A percentile compares a stretch with the other conserved stretches of the same genome.
Evolutionary conservation across 2,113 vertebrate genomes (phyloP).

Genomic region (Seriola quinqueradiata): DNA sequence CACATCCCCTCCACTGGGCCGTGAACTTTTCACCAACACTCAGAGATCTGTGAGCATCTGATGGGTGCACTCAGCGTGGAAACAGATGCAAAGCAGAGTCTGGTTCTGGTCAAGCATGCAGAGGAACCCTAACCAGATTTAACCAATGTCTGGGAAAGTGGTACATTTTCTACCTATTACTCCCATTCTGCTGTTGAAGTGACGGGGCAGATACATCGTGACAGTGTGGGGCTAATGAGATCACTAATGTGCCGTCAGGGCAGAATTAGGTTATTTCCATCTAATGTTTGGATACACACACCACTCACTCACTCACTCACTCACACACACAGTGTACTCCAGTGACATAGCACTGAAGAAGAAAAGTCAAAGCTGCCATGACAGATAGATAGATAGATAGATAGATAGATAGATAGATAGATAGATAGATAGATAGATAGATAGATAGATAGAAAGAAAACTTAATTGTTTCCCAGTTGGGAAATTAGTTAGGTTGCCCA

Average conservation of each 20-base stretch:
- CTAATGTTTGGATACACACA: too few species aligned
- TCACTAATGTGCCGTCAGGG: slow-evolving; percentile 26
- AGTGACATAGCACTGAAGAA: too few species aligned
- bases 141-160: slow-evolving; percentile 5
- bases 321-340: too few species aligned
- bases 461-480: too few species aligned
- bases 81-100: neutral
- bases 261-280: neutral
- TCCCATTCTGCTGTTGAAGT: slow-evolving; percentile 13
- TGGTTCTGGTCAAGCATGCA: slow-evolving; percentile 21
- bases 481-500: too few species aligned
- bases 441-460: too few species aligned
- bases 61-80: slow-evolving; percentile 36
- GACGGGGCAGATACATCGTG: neutral
- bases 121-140: neutral
- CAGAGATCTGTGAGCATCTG: slow-evolving; percentile 26
- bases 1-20: slow-evolving; percentile 2
- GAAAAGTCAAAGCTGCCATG: too few species aligned
- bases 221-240: slow-evolving; percentile 26
- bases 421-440: too few species aligned
- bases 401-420: too few species aligned
- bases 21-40: slow-evolving; percentile 26
- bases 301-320: too few species aligned
- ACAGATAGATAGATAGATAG: too few species aligned
- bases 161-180: slow-evolving; percentile 12